These are phyloP conservation scores for Chloromyia formosa DNA, from an alignment of 2,888 invertebrate species.

Conservation along the genomic window DNA sequence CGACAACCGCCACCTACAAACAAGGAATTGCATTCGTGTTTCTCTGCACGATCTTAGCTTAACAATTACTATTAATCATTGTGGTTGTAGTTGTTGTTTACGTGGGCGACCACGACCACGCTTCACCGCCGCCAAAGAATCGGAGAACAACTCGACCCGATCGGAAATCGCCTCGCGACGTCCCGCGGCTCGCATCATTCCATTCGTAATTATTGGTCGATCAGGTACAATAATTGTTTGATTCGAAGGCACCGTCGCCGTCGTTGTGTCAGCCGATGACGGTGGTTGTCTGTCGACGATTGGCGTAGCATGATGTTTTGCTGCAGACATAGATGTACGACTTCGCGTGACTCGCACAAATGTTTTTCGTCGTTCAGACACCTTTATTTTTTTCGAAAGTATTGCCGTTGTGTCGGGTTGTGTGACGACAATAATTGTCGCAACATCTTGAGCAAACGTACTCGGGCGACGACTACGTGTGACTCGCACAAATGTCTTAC, in stretches of 20 bases:
- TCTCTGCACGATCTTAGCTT: neutral
- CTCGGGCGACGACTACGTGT: too few relatives aligned
- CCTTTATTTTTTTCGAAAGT: too few relatives aligned
- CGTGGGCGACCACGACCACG: too few relatives aligned
- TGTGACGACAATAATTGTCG: too few relatives aligned
- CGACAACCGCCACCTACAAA: too few relatives aligned
- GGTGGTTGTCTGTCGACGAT: neutral
- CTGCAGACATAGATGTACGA: neutral
- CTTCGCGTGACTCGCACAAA: neutral
- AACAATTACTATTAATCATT: conserved; percentile 35
- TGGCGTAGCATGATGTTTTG: conserved; percentile 7
- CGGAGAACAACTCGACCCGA: conserved; percentile 45
- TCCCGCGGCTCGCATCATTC: conserved; percentile 38
- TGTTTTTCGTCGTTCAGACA: too few relatives aligned
- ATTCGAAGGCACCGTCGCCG: neutral
- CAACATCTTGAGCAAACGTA: too few relatives aligned
- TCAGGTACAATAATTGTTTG: conserved; percentile 36
- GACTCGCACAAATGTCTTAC: too few relatives aligned
- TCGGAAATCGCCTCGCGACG: conserved; percentile 47
- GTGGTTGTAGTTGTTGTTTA: neutral
- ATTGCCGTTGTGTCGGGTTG: too few relatives aligned
- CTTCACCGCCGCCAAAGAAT: conserved; percentile 7
- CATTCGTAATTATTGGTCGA: conserved; percentile 25
- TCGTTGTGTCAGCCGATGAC: neutral
- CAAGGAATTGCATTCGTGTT: too few relatives aligned